Base-by-base conservation (phyloP, 1,140 invertebrate species). In the Caenorhabditis tropicalis region DNA sequence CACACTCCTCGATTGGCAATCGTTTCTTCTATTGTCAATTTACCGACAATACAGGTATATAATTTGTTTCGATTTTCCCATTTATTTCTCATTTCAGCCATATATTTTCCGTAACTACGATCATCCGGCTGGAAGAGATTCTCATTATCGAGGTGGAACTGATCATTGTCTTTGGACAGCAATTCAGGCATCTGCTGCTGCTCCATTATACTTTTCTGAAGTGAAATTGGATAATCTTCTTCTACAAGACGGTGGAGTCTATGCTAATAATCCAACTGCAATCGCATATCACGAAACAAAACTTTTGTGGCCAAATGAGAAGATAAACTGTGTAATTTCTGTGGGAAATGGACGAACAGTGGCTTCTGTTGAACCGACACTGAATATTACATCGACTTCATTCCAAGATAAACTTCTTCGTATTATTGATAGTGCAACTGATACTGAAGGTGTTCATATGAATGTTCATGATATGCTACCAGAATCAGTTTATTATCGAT, bases 21-120 rank as follows among this genome's bases (percentile, higher is more conserved):
- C 19, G 79, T 91, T 21, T 88, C 89, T 39, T 87, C 87, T 31
- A 87, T 96, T 53, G 94, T 96, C 53, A 96, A 96, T 92, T 93
- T 94, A 29, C 93, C 94, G 10, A 93, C 93, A n/a, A 93, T 96
- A 21, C 93, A 85, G 49, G 83, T 85, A 19, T n/a, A n/a, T n/a
- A n/a, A n/a, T n/a, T n/a, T n/a, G n/a, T n/a, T n/a, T n/a, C n/a
- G n/a, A n/a, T n/a, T n/a, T n/a, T n/a, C n/a, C n/a, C n/a, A n/a
- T n/a, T n/a, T n/a, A n/a, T n/a, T n/a, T n/a, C n/a, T n/a, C n/a
- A n/a, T n/a, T 85, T 70, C 58, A 94, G 88, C 94, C 95, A n/a
- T 97, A 94, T 92, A 92, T 98, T 49, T 98, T 98, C 92, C 93
- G 96, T 86, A 96, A 95, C 91, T 98, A 98, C 91, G 94, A 94